Conservation (phyloP, 2,113 vertebrate genomes). For the Steatornis caripensis region DNA sequence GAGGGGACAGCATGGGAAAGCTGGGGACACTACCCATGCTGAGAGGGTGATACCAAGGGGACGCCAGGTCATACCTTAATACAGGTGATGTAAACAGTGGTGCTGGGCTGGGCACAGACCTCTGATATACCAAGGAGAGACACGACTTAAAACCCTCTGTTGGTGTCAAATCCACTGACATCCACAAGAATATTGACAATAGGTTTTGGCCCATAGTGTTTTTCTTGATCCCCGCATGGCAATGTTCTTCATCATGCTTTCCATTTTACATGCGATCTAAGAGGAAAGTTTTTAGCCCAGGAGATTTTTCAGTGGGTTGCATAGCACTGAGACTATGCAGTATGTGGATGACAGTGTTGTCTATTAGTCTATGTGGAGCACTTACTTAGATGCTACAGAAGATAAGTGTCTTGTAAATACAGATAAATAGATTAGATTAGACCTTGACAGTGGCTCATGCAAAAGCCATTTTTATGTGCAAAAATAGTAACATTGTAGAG, state of each 20-base stretch:
- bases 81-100: neutral
- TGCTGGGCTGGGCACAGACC: neutral
- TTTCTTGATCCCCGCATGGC: neutral
- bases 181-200: neutral
- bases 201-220: neutral
- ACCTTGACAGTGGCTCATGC: conserved; percentile 57
- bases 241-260: neutral
- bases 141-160: neutral
- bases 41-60: neutral
- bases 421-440: conserved; percentile 59
- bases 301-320: neutral
- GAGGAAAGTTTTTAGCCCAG: neutral
- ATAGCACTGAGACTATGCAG: neutral
- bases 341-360: neutral
- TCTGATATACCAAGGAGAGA: neutral
- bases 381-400: conserved; percentile 31
- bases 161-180: neutral
- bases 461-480: conserved; percentile 54
- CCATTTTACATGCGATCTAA: neutral
- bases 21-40: neutral
- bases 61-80: neutral
- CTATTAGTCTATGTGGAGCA: conserved; percentile 25
- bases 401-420: conserved; percentile 61
- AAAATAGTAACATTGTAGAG: conserved; percentile 48
- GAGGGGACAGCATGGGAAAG: neutral